Percentiles rank a stretch among this genome's conserved stretches.
These are phyloP conservation scores for Hermodice carunculata DNA, from an alignment of 2,888 invertebrate species.

Conservation along the genomic window DNA sequence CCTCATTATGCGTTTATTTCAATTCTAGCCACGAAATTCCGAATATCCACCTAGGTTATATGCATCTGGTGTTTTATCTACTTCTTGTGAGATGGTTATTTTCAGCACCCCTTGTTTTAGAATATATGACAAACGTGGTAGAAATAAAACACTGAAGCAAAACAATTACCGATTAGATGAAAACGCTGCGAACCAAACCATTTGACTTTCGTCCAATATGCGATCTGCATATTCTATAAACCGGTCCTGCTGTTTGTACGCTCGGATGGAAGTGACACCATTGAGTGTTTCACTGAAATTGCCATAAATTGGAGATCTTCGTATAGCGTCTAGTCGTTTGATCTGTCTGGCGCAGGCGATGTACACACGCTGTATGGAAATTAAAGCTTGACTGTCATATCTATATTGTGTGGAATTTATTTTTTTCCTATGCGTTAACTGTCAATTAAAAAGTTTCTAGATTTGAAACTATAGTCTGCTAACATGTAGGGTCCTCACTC, in stretches of 20 bases:
- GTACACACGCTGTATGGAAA: constrained; percentile 87
- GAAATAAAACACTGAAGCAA: neutral
- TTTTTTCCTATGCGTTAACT: too few species aligned
- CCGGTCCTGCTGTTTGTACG: constrained; percentile 82
- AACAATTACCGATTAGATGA: constrained; percentile 79
- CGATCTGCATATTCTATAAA: constrained; percentile 88
- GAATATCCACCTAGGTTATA: too few species aligned
- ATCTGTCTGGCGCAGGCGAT: constrained; percentile 92
- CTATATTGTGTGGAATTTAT: neutral
- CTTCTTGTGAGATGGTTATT: too few species aligned
- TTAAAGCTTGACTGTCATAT: neutral
- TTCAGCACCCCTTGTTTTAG: too few species aligned
- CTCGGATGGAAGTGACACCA: constrained; percentile 79
- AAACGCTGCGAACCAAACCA: constrained; percentile 90
- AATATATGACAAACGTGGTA: too few species aligned
- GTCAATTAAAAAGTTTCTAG: too few species aligned
- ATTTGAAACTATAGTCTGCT: too few species aligned
- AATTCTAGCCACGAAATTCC: too few species aligned
- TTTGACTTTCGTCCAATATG: constrained; percentile 90
- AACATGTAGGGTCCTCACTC: too few species aligned
- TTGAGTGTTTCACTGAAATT: constrained; percentile 95
- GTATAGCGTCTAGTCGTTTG: constrained; percentile 91
- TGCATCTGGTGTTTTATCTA: too few species aligned
- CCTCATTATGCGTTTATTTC: too few species aligned
- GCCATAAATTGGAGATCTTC: constrained; percentile 94